These are phyloP conservation scores for Heliocidaris tuberculata DNA, from an alignment of 35 echinoderm and acorn worm species.

Conservation along the genomic window DNA sequence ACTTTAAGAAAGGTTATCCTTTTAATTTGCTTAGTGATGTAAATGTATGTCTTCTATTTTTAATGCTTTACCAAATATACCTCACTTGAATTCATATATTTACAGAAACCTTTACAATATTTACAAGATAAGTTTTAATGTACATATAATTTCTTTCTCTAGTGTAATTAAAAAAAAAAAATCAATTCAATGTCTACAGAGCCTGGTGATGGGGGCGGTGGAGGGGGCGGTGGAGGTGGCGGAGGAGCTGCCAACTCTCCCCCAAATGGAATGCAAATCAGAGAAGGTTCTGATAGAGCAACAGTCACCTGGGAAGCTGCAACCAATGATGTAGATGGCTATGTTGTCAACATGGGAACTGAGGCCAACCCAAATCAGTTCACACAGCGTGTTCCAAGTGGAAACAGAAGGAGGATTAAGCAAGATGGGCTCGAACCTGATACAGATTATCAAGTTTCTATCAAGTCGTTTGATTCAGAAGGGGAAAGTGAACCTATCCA, in stretches of 20 bases:
- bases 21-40: too few relatives aligned
- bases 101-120: too few relatives aligned
- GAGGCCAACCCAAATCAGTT: slow-evolving; percentile 20
- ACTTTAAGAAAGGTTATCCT: too few relatives aligned
- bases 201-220: background rate
- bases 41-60: too few relatives aligned
- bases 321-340: slow-evolving; percentile 13
- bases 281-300: slow-evolving; percentile 8
- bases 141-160: too few relatives aligned
- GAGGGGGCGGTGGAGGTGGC: background rate
- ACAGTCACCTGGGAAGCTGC: background rate
- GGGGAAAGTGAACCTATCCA: background rate
- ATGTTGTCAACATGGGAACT: background rate
- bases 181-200: background rate
- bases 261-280: slow-evolving; percentile 2
- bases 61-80: too few relatives aligned
- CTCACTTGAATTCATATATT: too few relatives aligned
- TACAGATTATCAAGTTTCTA: slow-evolving; percentile 22
- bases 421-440: background rate
- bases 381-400: background rate
- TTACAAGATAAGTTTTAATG: too few relatives aligned
- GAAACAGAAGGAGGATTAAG: background rate
- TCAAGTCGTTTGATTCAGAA: background rate
- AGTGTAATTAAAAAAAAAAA: background rate
- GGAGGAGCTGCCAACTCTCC: background rate